Base-by-base conservation (phyloP, 2,797 vertebrate species). In the Leuciscus waleckii region DNA sequence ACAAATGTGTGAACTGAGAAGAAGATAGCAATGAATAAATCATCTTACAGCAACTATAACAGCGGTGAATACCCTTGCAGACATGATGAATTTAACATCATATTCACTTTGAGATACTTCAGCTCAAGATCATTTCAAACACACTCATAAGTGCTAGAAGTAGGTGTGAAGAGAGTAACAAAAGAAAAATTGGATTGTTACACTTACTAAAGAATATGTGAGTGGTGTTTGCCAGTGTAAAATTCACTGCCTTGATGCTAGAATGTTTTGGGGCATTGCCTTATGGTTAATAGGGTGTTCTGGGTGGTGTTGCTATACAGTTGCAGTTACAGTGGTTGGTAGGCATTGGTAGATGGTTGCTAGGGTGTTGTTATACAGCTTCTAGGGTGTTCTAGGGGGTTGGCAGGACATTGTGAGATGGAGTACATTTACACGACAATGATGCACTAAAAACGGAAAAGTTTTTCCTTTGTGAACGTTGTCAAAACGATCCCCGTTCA, bases 121-220 rank as follows among this genome's bases (percentile, higher is more conserved):
- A 63, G 29, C 41, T 65, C 29, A 37, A 83, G 56, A 65, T 49
- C 14, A 65, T 74, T 51, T 82, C 70, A 82, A 63, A 74, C 67
- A 58, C 79, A n/a, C 16, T 43, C 3, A 16, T 23, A 56, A 74
- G 54, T 46, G 39, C 35, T 29, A 5, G n/a, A 79, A 63, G 76
- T 7, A 63, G 19, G 39, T 14, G 32, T 7, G 21, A 10, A 46
- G 46, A 41, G 67, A 63, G 54, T 35, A 43, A 74, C 26, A 7
- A 35, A 61, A 54, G 35, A 39, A 35, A 73, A 32, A 49, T 0
- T 13, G 5, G 10, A 54, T 39, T 54, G 21, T n/a, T 16, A 43
- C 32, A 19, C 41, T 49, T 26, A 7, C 46, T 49, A 63, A 35
- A 51, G 61, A 46, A 46, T 17, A 65, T 14, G 10, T 32, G 21